phyloP scores from a whole-genome alignment of 2,888 invertebrate species.

The Pristionchus fissidentatus region DNA sequence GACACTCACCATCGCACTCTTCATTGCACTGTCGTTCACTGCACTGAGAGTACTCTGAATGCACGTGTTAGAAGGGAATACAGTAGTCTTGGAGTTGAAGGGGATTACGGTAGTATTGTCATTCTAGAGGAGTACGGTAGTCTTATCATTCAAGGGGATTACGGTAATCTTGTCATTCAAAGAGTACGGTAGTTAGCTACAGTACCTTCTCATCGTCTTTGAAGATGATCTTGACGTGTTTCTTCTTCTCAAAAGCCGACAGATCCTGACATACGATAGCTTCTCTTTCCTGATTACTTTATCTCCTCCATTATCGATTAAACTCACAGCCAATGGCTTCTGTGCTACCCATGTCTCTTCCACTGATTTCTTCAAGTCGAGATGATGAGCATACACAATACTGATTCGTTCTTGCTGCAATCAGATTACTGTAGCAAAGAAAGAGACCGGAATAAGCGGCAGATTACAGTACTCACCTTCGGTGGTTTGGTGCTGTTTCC shows the following conservation, averaged over 20 bases:
- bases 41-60: neutral
- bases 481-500: neutral
- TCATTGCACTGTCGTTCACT: too few species aligned
- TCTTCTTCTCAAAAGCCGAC: neutral
- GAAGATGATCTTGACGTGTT: neutral
- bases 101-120: neutral
- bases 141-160: too few species aligned
- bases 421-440: neutral
- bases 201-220: constrained; percentile 2
- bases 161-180: neutral
- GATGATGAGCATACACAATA: neutral
- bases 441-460: too few species aligned
- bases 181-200: neutral
- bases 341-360: neutral
- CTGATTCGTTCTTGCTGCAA: constrained; percentile 34
- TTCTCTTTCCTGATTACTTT: neutral
- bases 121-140: neutral
- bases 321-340: neutral
- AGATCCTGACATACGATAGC: too few species aligned
- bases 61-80: neutral
- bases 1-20: too few species aligned
- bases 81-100: neutral
- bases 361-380: neutral
- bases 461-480: constrained; percentile 20
- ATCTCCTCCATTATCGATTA: neutral